These are phyloP conservation scores for Cerceris rybyensis DNA, from an alignment of 2,888 invertebrate genomes.

Conservation along the genomic window DNA sequence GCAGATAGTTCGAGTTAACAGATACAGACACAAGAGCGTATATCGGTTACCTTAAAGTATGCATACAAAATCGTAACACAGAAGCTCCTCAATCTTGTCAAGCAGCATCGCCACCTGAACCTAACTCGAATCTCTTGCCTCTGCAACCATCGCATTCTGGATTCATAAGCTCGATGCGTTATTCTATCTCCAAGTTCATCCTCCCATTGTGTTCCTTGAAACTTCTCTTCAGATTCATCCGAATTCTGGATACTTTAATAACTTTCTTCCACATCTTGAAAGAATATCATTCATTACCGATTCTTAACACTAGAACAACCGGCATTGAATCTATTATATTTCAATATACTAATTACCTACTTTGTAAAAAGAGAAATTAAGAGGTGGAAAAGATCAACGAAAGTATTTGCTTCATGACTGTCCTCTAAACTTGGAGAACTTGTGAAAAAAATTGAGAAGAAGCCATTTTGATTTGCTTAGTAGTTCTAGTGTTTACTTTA, in stretches of 20 bases:
- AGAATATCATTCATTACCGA: too few species aligned
- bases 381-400: too few species aligned
- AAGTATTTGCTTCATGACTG: too few species aligned
- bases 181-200: conserved; percentile 28
- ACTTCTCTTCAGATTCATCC: conserved; percentile 2
- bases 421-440: too few species aligned
- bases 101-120: conserved; percentile 71
- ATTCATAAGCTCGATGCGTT: conserved; percentile 70
- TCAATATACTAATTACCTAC: too few species aligned
- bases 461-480: too few species aligned
- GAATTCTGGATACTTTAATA: background rate
- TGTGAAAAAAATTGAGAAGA: too few species aligned
- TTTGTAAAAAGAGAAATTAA: too few species aligned
- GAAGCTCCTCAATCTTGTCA: conserved; percentile 76
- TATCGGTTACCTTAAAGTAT: conserved; percentile 75
- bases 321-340: too few species aligned
- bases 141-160: conserved; percentile 69
- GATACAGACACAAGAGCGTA: conserved; percentile 64
- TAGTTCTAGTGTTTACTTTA: background rate
- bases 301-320: too few species aligned
- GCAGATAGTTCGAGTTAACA: too few species aligned
- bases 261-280: background rate
- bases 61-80: conserved; percentile 73
- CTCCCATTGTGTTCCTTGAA: conserved; percentile 23
- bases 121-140: conserved; percentile 72